Evolutionary conservation across 2,113 vertebrate genomes (phyloP), one percentile per base, ranked within the genome.

Genomic region (Oncorhynchus masou): DNA sequence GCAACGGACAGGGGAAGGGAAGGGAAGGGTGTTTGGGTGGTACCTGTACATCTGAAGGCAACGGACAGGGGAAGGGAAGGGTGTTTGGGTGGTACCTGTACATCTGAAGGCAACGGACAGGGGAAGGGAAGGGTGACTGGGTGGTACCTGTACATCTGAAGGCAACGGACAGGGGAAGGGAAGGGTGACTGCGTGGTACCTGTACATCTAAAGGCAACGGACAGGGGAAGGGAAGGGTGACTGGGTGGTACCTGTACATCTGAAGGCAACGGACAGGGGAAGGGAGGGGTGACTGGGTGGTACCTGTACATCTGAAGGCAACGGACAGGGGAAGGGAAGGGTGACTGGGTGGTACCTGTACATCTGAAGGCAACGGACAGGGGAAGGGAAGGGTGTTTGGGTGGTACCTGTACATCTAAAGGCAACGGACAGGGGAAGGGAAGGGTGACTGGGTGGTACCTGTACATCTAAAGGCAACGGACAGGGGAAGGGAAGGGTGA

Each of bases 11-110:
- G 29, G n/a, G n/a, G n/a, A n/a, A n/a, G 29, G 29, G 3, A 29
- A 0, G 29, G 29, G 0, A 0, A 4, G 29, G 29, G 4, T 39
- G n/a, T n/a, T n/a, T n/a, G n/a, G n/a, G n/a, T n/a, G 20, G 6
- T 97, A 99, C 98, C 98, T 95, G 98, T 99, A 80, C 98, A 99
- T 82, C 97, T 97, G 0, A 99, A 99, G 77, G 97, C 97, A 87
- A 98, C 96, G 25, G 25, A 25, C 25, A 25, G 29, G 29, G 29
- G 4, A 29, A 4, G 29, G 29, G 3, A 1, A 4, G 29, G 29
- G 0, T 68, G 66, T 34, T 27, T 45, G 20, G 45, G 29, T 34
- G 20, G 6, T 97, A 99, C 98, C 98, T 95, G 98, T 99, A 80
- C 98, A 99, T 82, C 97, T 97, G 0, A 99, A 99, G 77, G 97